phyloP scores from a whole-genome alignment of 1,140 invertebrate species.

The Tachypleus tridentatus region DNA sequence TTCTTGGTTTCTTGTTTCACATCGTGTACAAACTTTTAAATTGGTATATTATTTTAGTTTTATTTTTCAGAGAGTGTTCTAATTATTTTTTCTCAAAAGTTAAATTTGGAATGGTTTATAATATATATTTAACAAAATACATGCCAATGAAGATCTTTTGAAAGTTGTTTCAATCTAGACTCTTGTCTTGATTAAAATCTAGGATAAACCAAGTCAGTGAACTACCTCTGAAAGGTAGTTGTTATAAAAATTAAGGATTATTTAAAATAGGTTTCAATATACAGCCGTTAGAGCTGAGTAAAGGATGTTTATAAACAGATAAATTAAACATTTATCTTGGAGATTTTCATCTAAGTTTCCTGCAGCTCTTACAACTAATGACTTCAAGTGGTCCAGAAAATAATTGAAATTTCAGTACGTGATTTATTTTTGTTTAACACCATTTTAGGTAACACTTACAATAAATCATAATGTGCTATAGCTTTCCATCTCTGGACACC shows the following conservation, averaged over 20 bases:
- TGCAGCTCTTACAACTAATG: neutral
- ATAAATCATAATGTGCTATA: neutral
- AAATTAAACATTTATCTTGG: neutral
- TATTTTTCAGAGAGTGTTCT: neutral
- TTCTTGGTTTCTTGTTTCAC: neutral
- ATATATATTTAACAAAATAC: too few species aligned
- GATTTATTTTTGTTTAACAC: neutral
- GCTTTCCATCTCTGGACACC: conserved; percentile 15
- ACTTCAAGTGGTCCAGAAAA: neutral
- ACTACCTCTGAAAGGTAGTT: too few species aligned
- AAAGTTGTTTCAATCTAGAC: too few species aligned
- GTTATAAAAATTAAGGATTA: too few species aligned
- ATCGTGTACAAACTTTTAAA: neutral
- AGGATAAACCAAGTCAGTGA: too few species aligned
- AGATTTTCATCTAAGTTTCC: neutral
- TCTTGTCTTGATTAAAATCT: too few species aligned
- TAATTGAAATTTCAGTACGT: neutral
- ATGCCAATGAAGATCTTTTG: too few species aligned
- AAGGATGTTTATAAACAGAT: neutral
- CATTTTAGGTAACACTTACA: neutral
- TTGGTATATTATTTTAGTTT: neutral
- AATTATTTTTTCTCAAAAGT: neutral
- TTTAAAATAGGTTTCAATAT: too few species aligned
- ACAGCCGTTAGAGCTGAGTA: neutral
- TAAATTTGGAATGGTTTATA: neutral